Base-by-base conservation (phyloP, 2,113 vertebrate genomes). In the Ammospiza caudacuta region DNA sequence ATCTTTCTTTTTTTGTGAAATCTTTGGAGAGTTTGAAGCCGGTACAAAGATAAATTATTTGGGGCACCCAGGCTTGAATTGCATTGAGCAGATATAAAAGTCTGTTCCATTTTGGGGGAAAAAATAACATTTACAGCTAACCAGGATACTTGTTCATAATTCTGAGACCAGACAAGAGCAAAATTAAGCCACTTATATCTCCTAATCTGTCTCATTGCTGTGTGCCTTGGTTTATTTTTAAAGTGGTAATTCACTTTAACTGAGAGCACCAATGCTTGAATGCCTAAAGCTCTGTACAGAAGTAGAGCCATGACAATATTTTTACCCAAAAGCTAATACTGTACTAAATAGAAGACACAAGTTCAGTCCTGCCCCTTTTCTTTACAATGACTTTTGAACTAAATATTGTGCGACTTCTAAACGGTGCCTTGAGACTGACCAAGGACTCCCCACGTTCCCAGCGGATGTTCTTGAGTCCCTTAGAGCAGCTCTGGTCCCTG, bases 381-480 rank as follows among this genome's bases (percentile, higher is more conserved):
- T 16, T 87, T n/a, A 3, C 59, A 66, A 6, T 23, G 35, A 37
- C 7, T 57, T 85, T 37, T 58, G 37, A 83, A 16, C 6, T 44
- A 62, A 54, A n/a, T 9, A 7, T 21, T 23, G 12, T 11, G 10
- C 14, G 43, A n/a, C 17, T 54, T 91, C 62, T 81, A 33, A 12
- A 3, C 31, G 43, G 4, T 41, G 54, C 29, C 12, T 24, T 63
- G 55, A 55, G 54, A 14, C 11, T 63, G 9, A n/a, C 9, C 43
- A 49, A 27, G 2, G 5, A 15, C 28, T 39, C 14, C 33, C 2
- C 15, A 37, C 3, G 2, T 24, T 24, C 12, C 16, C 11, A 33
- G 5, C 1, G 35, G 24, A 31, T 22, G 35, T 1, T 39, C 70
- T 9, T 6, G 17, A 20, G 18, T 43, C 44, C 25, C 20, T 43